Percentiles rank a stretch among this genome's conserved stretches.
phyloP scores from a whole-genome alignment of 2,888 invertebrate species.

The Caenorhabditis drosophilae region DNA sequence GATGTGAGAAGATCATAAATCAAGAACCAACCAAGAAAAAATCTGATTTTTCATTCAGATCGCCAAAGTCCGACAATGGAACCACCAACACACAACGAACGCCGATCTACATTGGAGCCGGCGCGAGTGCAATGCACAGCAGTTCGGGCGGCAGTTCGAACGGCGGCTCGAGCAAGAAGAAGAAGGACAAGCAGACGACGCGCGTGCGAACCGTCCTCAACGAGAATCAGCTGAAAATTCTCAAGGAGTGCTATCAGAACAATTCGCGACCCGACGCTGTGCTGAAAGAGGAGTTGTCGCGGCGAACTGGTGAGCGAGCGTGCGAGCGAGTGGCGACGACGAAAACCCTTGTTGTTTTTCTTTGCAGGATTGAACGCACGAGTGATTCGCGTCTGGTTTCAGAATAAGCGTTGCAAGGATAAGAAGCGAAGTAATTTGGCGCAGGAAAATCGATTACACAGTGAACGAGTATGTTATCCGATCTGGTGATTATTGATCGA shows the following conservation, averaged over 20 bases:
- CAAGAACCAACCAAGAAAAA: too few relatives aligned
- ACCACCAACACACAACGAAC: too few relatives aligned
- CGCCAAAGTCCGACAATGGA: slow-evolving; percentile 50
- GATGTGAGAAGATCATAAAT: too few relatives aligned
- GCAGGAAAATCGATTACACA: slow-evolving; percentile 91
- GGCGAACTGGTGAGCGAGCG: slow-evolving; percentile 81
- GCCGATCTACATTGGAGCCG: too few relatives aligned
- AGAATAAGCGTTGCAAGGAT: slow-evolving; percentile 93
- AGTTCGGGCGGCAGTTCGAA: slow-evolving; percentile 26
- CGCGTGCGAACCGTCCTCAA: slow-evolving; percentile 96
- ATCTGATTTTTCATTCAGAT: too few relatives aligned
- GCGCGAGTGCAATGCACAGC: slow-evolving; percentile 7
- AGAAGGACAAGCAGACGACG: slow-evolving; percentile 79
- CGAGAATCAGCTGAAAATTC: slow-evolving; percentile 95
- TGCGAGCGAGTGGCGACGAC: background rate
- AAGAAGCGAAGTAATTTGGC: slow-evolving; percentile 94
- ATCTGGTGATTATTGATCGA: background rate
- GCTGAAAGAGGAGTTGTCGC: slow-evolving; percentile 98
- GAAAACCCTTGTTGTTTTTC: background rate
- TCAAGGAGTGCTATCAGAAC: slow-evolving; percentile 94
- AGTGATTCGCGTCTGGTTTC: slow-evolving; percentile 98
- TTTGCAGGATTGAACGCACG: slow-evolving; percentile 82
- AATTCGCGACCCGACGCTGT: slow-evolving; percentile 98
- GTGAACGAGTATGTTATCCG: slow-evolving; percentile 83
- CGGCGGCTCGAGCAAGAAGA: slow-evolving; percentile 71